Conservation (phyloP, 2,888 invertebrate species). For the Patella pellucida region DNA sequence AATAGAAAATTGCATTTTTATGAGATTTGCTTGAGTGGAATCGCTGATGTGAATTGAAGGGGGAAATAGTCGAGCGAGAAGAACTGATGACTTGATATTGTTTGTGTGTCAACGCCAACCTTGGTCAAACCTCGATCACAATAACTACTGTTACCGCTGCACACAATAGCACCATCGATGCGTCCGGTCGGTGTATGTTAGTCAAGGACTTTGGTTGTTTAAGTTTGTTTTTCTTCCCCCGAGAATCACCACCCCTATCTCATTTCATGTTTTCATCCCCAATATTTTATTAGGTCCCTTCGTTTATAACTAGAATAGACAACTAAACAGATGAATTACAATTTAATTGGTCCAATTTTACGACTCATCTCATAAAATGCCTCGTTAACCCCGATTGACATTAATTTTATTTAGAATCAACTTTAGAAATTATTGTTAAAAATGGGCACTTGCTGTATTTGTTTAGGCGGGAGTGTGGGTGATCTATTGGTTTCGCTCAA, state of each 20-base stretch:
- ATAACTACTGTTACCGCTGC: neutral
- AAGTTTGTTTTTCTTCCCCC: slow-evolving; percentile 7
- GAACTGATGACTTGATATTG: neutral
- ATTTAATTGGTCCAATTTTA: slow-evolving; percentile 26
- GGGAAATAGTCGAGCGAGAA: neutral
- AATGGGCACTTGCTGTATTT: neutral
- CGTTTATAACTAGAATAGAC: slow-evolving; percentile 11
- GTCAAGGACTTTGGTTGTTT: neutral
- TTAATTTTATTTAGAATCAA: neutral
- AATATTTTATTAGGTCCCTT: neutral
- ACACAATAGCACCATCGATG: neutral
- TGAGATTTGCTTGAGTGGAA: slow-evolving; percentile 23
- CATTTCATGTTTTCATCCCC: neutral
- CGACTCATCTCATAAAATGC: slow-evolving; percentile 14
- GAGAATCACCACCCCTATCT: neutral
- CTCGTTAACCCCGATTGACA: slow-evolving; percentile 17
- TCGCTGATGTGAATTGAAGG: neutral
- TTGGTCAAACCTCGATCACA: neutral
- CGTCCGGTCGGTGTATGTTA: neutral
- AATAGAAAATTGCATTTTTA: slow-evolving; percentile 38
- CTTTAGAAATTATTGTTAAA: neutral
- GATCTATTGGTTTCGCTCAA: neutral
- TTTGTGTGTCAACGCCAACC: slow-evolving; percentile 1
- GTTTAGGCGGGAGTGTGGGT: neutral
- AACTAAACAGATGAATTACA: slow-evolving; percentile 24